These are phyloP conservation scores for Drosophila meridionalis DNA, from an alignment of 2,888 invertebrate genomes.

Conservation along the genomic window DNA sequence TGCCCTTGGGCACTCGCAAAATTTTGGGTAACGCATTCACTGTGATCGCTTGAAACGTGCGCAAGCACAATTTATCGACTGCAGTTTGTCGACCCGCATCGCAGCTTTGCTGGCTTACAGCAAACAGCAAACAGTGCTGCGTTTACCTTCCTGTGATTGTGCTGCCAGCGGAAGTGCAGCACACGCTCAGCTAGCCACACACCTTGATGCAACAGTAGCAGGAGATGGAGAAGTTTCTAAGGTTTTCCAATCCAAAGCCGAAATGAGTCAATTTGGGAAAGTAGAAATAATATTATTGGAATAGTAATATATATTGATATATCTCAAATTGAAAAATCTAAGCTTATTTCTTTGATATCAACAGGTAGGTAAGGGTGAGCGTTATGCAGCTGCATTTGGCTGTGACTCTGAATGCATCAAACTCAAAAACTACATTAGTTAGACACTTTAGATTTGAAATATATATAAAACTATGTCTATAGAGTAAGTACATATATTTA, in stretches of 20 bases:
- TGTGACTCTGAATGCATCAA: too few relatives aligned
- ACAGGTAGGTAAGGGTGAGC: too few relatives aligned
- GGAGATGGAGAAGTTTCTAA: neutral
- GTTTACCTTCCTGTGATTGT: constrained; percentile 65
- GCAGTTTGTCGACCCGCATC: constrained; percentile 47
- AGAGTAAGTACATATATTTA: too few relatives aligned
- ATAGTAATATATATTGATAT: neutral
- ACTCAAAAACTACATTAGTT: too few relatives aligned
- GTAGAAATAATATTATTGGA: neutral
- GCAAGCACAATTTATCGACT: constrained; percentile 52
- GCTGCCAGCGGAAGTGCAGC: constrained; percentile 64
- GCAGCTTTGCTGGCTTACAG: constrained; percentile 11
- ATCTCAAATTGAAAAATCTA: neutral
- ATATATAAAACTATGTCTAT: too few relatives aligned
- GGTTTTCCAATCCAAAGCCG: neutral
- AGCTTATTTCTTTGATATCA: neutral
- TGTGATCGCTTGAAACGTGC: constrained; percentile 47
- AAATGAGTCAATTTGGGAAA: neutral
- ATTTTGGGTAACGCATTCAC: constrained; percentile 32
- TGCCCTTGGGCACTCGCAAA: neutral
- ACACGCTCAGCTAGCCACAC: constrained; percentile 36
- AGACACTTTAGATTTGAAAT: too few relatives aligned
- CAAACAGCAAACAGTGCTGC: constrained; percentile 54
- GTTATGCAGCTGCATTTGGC: too few relatives aligned
- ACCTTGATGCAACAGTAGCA: neutral